Base-by-base conservation (phyloP, 37 sponge, comb jelly and placozoan genomes). In the Mnemiopsis leidyi region DNA sequence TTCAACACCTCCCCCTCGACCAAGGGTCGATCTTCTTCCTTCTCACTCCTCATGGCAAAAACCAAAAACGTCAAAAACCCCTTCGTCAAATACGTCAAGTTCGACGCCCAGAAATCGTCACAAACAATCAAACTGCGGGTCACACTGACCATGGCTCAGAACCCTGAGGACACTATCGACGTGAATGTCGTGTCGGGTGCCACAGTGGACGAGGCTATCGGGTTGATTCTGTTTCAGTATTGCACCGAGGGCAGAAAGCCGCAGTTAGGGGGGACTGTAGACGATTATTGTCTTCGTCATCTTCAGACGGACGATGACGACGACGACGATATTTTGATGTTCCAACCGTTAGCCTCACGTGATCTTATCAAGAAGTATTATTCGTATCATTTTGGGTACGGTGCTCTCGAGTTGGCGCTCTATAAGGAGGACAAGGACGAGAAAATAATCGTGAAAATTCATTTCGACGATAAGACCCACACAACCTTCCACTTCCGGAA, bases 371-470 rank as follows among this genome's bases (percentile, higher is more conserved):
- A 85, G 90, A 85, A 85, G 90, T 85, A 85, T 37, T 85, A 40
- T 3, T 40, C 61, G 0, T 85, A 85, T 26, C 90, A 85, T 33
- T 85, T 85, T 33, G 90, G 90, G 30, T 25, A 28, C 16, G 61
- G 90, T 2, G 40, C 90, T 0, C 90, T 85, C 29, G 61, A 85
- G 35, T 37, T 85, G 61, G 90, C 40, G 1, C 61, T 85, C 26
- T 85, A 85, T 39, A 38, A 40, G 61, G 90, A 85, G 48, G 61
- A 85, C 24, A 85, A 85, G 90, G 90, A 85, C 61, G 90, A 85
- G 90, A 85, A 40, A 61, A 85, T 85, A 1, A 85, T 85, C 25
- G 90, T 85, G n/a, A 85, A 40, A 61, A 85, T 85, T 3, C 33
- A 38, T 40, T 85, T 85, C 61, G 90, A 85, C 7, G 90, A 85